Conservation (phyloP, 2,113 vertebrate genomes). For the Tupaia tana region DNA sequence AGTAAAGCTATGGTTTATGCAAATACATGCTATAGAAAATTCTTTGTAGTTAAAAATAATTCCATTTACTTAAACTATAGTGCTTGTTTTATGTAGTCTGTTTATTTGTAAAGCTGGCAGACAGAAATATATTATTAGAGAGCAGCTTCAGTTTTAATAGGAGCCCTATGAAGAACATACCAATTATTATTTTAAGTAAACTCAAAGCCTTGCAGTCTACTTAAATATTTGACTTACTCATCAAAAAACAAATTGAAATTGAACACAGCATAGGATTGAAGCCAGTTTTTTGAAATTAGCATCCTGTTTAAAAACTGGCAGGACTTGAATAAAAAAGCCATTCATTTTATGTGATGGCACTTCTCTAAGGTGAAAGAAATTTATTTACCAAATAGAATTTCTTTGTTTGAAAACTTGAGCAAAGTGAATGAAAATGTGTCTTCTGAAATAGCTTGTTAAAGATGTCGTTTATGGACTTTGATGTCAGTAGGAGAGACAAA, state of each 20-base stretch:
- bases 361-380: constrained; percentile 49
- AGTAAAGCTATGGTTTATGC: constrained; percentile 35
- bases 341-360: background rate
- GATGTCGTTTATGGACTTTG: background rate
- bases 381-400: constrained; percentile 45
- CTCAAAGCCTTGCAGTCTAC: background rate
- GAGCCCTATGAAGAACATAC: background rate
- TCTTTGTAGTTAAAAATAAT: constrained; percentile 45
- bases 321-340: constrained; percentile 39
- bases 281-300: constrained; percentile 45
- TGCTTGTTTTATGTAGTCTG: constrained; percentile 16
- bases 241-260: constrained; percentile 57
- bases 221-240: constrained; percentile 40
- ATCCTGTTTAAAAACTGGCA: constrained; percentile 40
- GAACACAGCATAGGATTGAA: constrained; percentile 21
- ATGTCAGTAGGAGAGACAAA: background rate
- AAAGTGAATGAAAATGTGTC: constrained; percentile 34
- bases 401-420: constrained; percentile 31
- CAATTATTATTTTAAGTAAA: constrained; percentile 30
- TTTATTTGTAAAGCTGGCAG: constrained; percentile 21
- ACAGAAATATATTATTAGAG: background rate
- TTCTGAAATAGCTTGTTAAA: background rate
- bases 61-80: constrained; percentile 31
- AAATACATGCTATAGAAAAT: background rate
- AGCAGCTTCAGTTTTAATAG: constrained; percentile 19